Evolutionary conservation across 2,797 vertebrate genomes (phyloP).

Genomic region (Nyctibius grandis): DNA sequence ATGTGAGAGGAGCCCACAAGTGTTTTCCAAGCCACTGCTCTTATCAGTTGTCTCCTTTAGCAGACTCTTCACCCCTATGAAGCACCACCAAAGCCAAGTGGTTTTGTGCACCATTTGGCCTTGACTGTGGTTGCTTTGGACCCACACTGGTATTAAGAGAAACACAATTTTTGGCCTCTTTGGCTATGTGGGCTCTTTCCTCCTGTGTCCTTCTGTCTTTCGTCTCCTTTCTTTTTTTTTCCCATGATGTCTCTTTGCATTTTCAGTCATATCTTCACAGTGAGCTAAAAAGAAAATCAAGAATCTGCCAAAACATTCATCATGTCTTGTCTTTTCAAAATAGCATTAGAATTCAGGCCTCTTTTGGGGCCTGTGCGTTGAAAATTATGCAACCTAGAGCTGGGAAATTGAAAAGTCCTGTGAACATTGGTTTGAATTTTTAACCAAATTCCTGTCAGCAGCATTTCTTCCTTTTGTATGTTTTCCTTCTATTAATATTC

Average conservation of each 20-base stretch:
- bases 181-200: neutral
- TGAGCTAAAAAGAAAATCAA: conserved; percentile 42
- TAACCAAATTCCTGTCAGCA: conserved; percentile 58
- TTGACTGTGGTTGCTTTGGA: neutral
- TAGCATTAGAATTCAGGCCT: conserved; percentile 29
- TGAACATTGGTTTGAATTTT: conserved; percentile 49
- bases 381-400: conserved; percentile 7
- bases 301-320: conserved; percentile 46
- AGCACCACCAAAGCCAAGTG: neutral
- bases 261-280: conserved; percentile 20
- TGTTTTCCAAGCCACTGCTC: neutral
- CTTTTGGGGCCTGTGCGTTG: neutral
- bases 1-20: neutral
- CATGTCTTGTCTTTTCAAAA: conserved; percentile 51
- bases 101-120: neutral
- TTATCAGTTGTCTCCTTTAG: neutral
- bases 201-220: neutral
- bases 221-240: neutral
- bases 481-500: conserved; percentile 59
- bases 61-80: neutral
- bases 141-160: neutral
- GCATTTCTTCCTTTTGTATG: conserved; percentile 31
- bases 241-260: neutral
- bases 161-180: neutral
- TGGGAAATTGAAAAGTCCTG: conserved; percentile 47